Base-by-base conservation (phyloP, 2,113 vertebrate species). In the Sylvilagus bachmani region DNA sequence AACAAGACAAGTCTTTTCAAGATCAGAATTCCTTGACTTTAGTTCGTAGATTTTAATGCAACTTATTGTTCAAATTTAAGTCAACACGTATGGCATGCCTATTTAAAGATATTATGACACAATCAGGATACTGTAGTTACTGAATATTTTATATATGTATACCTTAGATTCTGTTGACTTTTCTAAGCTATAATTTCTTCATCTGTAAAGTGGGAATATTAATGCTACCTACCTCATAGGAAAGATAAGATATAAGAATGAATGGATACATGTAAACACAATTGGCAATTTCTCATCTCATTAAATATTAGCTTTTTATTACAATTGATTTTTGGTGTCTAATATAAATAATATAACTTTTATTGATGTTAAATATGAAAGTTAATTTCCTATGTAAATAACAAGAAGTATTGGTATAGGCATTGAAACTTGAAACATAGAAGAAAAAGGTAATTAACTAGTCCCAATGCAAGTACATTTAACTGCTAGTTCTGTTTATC, bases 381-480 rank as follows among this genome's bases (percentile, higher is more conserved):
- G 78, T 61, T 70, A 67, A 94, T 49, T 93, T 92, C 13, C 16
- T 92, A n/a, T 94, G 51, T 49, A 93, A 85, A 95, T 8, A 91
- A 95, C 66, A 96, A 95, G 61, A 94, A 36, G 22, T 84, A 93
- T 91, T 94, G 93, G 90, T 94, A 70, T 31, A 81, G 33, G 36
- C 51, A 67, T 31, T 95, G 88, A 92, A 91, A 95, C n/a, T 83
- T 94, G 83, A 92, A 84, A 87, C 49, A 24, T 21, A 86, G 36
- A 92, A 61, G 31, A 69, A 90, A 93, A 97, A 86, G 70, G 53
- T 69, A 84, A 81, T 97, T 93, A 94, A 96, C 70, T 67, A 55
- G 55, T 66, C 17, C 62, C 87, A 83, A 83, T 86, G 33, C 78
- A 81, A 78, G 73, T 92, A 87, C 33, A 75, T 97, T 61, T 96